Conservation (phyloP, 2,113 vertebrate genomes). For the Reinhardtius hippoglossoides region DNA sequence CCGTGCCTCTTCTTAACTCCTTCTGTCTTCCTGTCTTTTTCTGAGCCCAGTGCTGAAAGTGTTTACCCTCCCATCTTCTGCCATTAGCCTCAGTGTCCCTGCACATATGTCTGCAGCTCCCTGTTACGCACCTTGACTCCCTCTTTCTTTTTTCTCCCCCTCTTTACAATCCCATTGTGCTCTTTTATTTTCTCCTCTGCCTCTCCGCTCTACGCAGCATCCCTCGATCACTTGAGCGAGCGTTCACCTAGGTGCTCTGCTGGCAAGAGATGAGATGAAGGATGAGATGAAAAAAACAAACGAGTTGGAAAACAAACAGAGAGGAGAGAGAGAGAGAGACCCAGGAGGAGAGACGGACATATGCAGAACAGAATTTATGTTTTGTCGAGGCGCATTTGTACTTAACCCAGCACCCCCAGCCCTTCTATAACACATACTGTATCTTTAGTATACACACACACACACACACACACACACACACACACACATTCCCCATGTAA, state of each 20-base stretch:
- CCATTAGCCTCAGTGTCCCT: constrained; percentile 56
- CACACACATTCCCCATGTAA: constrained; percentile 51
- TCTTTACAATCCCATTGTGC: constrained; percentile 23
- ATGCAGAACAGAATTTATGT: constrained; percentile 57
- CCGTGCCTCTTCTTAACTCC: constrained; percentile 59
- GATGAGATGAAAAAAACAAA: constrained; percentile 57
- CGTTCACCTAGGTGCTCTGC: constrained; percentile 64
- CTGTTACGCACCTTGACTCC: constrained; percentile 37
- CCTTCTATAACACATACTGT: constrained; percentile 51
- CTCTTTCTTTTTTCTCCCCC: constrained; percentile 5
- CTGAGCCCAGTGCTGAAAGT: constrained; percentile 30
- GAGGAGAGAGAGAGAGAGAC: constrained; percentile 27
- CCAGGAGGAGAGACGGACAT: constrained; percentile 65
- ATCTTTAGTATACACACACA: constrained; percentile 40
- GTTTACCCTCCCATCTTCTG: constrained; percentile 61
- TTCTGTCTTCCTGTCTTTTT: constrained; percentile 56
- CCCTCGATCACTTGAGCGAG: constrained; percentile 62
- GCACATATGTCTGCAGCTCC: constrained; percentile 54
- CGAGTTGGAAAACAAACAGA: constrained; percentile 60
- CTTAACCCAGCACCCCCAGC: constrained; percentile 29
- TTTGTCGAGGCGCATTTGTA: constrained; percentile 43
- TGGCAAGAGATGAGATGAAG: constrained; percentile 67
- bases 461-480: constrained; percentile 38
- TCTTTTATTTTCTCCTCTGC: constrained; percentile 24
- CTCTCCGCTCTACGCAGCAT: constrained; percentile 27